A percentile compares a stretch with the other conserved stretches of the same genome.
phyloP scores from a whole-genome alignment of 2,113 vertebrate species.

The Trogon surrucura region DNA sequence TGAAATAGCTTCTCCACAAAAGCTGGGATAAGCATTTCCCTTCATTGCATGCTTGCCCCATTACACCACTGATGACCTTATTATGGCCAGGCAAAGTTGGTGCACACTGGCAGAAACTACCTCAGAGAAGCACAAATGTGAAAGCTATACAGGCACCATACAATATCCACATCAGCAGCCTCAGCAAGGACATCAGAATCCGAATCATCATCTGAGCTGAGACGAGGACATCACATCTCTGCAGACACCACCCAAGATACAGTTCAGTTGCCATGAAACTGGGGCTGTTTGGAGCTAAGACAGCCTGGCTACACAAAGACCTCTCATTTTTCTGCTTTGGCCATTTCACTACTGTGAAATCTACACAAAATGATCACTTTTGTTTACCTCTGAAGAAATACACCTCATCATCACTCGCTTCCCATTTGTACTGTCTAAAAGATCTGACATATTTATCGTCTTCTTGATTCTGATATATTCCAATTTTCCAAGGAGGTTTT shows the following conservation, averaged over 20 bases:
- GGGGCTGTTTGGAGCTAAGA: neutral
- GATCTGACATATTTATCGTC: neutral
- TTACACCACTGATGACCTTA: neutral
- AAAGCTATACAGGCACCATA: neutral
- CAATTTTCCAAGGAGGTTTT: slow-evolving; percentile 42
- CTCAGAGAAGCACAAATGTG: neutral
- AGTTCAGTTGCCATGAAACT: neutral
- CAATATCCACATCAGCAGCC: neutral
- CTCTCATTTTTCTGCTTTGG: neutral
- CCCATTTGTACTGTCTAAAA: neutral
- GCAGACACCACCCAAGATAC: neutral
- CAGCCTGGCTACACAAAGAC: neutral
- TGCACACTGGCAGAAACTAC: neutral
- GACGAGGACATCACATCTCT: neutral
- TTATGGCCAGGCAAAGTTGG: neutral
- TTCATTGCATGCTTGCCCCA: neutral
- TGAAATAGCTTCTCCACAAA: neutral
- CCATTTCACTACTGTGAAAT: neutral
- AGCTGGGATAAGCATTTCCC: neutral
- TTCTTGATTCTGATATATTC: slow-evolving; percentile 27
- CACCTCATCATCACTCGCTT: neutral
- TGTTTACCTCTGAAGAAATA: neutral
- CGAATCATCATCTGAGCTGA: neutral
- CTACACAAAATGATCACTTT: neutral
- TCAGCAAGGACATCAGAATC: neutral